Conservation (phyloP, 2,888 invertebrate genomes). For the Cyaniris semiargus region DNA sequence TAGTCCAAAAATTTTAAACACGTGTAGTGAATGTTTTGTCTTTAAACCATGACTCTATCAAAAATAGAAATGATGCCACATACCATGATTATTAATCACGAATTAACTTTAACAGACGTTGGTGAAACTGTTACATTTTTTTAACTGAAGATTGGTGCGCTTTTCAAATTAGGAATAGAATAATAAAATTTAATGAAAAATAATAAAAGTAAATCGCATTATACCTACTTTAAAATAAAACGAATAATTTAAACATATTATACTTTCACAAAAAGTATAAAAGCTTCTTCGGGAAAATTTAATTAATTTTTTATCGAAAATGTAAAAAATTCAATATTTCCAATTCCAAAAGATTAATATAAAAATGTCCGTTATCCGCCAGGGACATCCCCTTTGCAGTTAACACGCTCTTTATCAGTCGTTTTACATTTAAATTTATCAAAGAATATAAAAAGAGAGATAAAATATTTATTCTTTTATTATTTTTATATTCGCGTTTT, state of each 20-base stretch:
- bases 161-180: no score
- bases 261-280: background rate
- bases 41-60: no score
- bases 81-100: no score
- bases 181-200: background rate
- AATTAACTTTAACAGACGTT: no score
- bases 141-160: no score
- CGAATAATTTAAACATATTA: background rate
- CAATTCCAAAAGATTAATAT: conserved; percentile 70
- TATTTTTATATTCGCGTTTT: background rate
- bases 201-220: background rate
- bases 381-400: conserved; percentile 69
- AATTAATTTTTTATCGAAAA: conserved; percentile 64
- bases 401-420: conserved; percentile 70
- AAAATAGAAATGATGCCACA: no score
- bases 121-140: no score
- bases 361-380: conserved; percentile 64
- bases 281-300: conserved; percentile 44
- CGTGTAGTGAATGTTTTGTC: no score
- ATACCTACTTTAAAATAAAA: background rate
- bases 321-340: conserved; percentile 58
- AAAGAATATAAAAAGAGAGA: background rate
- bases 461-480: background rate
- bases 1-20: no score
- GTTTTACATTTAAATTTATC: conserved; percentile 66